phyloP scores from a whole-genome alignment of 2,113 vertebrate species.

The Pachycephala philippinensis region DNA sequence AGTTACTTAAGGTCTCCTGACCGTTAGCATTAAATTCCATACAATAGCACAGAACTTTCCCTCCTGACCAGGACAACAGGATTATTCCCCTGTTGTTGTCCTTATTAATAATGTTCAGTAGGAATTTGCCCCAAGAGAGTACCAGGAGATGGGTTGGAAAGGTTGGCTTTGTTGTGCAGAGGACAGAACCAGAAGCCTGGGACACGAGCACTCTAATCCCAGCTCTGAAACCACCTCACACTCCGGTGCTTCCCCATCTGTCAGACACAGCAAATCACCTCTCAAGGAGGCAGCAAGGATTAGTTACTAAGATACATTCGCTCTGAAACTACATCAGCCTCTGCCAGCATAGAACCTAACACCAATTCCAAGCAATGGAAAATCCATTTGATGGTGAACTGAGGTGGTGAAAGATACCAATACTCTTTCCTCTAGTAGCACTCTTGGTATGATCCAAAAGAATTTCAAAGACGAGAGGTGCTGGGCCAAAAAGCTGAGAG shows the following conservation, averaged over 20 bases:
- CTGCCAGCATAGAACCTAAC: neutral
- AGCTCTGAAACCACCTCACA: neutral
- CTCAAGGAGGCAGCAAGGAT: neutral
- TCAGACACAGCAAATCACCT: constrained; percentile 13
- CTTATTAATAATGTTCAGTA: neutral
- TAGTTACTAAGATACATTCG: constrained; percentile 2
- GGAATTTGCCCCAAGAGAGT: neutral
- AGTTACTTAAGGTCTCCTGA: neutral
- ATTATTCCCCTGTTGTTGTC: neutral
- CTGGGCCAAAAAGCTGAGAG: neutral
- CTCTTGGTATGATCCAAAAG: neutral
- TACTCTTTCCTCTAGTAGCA: neutral
- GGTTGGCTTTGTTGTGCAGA: neutral
- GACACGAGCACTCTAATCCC: neutral
- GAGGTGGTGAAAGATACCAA: neutral
- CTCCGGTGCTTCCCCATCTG: neutral
- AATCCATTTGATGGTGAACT: neutral
- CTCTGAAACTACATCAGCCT: neutral
- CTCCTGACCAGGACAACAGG: neutral
- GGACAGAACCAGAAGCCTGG: neutral
- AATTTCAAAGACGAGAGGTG: neutral
- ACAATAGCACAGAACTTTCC: neutral
- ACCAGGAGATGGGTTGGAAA: neutral
- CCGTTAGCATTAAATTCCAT: neutral
- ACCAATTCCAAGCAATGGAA: neutral